phyloP scores from a whole-genome alignment of 2,888 invertebrate species.

The Endomychus coccineus region DNA sequence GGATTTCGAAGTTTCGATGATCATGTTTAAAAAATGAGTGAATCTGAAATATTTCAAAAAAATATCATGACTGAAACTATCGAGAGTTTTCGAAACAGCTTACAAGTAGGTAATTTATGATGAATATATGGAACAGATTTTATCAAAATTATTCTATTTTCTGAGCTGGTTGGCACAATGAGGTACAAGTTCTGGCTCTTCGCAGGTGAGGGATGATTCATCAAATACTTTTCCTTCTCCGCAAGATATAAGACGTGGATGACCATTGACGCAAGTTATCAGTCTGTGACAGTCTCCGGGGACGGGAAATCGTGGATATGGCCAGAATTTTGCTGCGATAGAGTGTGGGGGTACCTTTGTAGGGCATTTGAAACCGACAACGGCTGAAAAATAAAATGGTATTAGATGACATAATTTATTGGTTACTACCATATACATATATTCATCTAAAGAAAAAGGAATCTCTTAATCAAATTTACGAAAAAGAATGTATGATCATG shows the following conservation, averaged over 20 bases:
- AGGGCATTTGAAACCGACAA: conserved; percentile 89
- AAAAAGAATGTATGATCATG: too few species aligned
- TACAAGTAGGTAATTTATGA: too few species aligned
- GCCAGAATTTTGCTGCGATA: conserved; percentile 83
- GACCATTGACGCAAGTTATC: conserved; percentile 86
- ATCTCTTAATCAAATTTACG: too few species aligned
- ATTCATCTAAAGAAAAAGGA: too few species aligned
- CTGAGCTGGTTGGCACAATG: conserved; percentile 34
- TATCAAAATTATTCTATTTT: conserved; percentile 8
- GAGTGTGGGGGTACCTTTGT: conserved; percentile 73
- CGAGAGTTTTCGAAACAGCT: too few species aligned
- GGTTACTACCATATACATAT: too few species aligned
- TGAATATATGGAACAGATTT: too few species aligned
- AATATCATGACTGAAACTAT: too few species aligned
- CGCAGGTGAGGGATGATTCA: conserved; percentile 73
- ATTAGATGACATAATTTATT: too few species aligned
- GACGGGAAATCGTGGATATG: conserved; percentile 84
- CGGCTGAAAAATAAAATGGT: conserved; percentile 50
- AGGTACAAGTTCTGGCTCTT: conserved; percentile 58
- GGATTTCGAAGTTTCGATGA: too few species aligned
- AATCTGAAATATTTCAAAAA: too few species aligned
- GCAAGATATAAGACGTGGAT: conserved; percentile 80
- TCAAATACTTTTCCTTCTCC: conserved; percentile 85
- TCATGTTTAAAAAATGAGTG: too few species aligned
- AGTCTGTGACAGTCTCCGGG: conserved; percentile 80